Evolutionary conservation across 2,113 vertebrate species (phyloP).

Genomic region (Diadophis punctatus): DNA sequence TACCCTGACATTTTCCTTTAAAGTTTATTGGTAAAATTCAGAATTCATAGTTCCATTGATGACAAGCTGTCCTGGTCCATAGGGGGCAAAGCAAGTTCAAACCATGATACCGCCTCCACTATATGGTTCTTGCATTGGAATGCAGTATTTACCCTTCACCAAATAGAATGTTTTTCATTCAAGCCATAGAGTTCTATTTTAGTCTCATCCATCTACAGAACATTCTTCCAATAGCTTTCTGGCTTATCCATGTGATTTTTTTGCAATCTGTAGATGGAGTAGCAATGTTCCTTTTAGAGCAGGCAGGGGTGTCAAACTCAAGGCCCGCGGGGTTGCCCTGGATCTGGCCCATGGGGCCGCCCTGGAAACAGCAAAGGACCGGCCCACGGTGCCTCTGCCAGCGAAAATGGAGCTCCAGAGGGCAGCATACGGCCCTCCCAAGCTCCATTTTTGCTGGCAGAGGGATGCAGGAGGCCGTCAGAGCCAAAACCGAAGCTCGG

Average conservation of each 20-base stretch:
- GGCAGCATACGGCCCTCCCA: no score
- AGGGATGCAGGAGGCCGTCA: no score
- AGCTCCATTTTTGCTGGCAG: no score
- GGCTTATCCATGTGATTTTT: neutral
- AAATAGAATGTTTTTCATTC: neutral
- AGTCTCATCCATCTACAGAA: neutral
- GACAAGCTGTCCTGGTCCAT: neutral
- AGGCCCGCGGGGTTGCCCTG: no score
- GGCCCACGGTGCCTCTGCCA: no score
- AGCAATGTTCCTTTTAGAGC: neutral
- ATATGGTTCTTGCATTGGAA: neutral
- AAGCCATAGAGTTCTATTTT: neutral
- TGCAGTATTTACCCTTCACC: neutral
- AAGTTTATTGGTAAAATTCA: neutral
- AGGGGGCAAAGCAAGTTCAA: neutral
- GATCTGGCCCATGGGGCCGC: no score
- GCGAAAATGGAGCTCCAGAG: no score
- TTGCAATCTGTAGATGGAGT: neutral
- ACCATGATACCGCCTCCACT: neutral
- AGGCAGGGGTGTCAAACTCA: no score
- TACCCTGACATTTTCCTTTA: neutral
- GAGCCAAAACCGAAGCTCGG: no score
- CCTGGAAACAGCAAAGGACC: no score
- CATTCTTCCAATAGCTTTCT: neutral
- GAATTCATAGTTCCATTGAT: neutral